Conservation (phyloP, 2,888 invertebrate species). For the Tetragonisca angustula region DNA sequence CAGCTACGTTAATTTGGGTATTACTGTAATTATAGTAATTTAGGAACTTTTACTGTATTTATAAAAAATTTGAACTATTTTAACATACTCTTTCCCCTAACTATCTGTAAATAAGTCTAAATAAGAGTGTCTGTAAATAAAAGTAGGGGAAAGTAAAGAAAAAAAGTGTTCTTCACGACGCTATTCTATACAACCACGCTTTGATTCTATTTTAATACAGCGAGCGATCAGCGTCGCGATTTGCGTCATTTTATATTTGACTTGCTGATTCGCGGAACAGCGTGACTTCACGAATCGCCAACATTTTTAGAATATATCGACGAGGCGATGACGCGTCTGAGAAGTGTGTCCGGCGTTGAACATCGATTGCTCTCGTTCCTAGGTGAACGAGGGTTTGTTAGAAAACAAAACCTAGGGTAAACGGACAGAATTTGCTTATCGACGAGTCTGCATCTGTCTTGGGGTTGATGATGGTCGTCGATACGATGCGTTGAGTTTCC, state of each 20-base stretch:
- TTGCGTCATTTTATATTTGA: constrained; percentile 47
- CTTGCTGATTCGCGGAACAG: constrained; percentile 40
- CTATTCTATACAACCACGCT: constrained; percentile 8
- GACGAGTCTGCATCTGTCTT: no score
- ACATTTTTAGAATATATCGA: constrained; percentile 29
- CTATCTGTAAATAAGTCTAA: no score
- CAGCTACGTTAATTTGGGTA: no score
- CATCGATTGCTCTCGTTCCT: neutral
- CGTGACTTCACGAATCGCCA: constrained; percentile 25
- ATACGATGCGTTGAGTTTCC: no score
- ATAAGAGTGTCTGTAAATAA: neutral
- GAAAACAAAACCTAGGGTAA: neutral
- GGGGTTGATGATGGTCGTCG: no score
- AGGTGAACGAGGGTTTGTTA: neutral
- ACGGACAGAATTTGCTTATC: neutral
- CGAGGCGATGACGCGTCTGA: constrained; percentile 1
- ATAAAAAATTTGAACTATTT: no score
- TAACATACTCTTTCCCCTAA: no score
- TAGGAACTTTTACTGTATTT: no score
- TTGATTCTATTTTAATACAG: constrained; percentile 45
- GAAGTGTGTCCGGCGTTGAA: neutral
- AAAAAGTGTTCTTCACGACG: neutral
- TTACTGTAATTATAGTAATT: no score
- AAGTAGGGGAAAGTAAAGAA: neutral
- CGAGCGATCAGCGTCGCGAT: constrained; percentile 41